These are phyloP conservation scores for Hemaris fuciformis DNA, from an alignment of 2,888 invertebrate species.

Conservation along the genomic window DNA sequence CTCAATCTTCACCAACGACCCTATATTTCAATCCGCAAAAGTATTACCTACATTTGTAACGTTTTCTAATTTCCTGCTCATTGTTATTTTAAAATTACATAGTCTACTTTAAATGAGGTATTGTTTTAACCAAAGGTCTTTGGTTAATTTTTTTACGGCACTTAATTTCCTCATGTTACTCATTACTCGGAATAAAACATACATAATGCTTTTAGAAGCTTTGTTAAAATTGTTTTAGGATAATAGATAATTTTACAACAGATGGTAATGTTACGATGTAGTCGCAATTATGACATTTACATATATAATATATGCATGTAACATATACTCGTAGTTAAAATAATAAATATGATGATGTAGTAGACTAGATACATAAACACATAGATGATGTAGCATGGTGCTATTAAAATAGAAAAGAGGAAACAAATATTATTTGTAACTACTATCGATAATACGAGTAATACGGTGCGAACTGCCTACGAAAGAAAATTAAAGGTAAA, in stretches of 20 bases:
- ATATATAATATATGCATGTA: too few relatives aligned
- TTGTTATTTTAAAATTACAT: constrained; percentile 13
- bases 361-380: too few relatives aligned
- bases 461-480: too few relatives aligned
- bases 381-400: not conserved
- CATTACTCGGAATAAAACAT: not conserved
- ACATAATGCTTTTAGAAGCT: not conserved
- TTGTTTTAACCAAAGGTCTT: constrained; percentile 1
- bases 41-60: constrained; percentile 2
- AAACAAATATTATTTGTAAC: too few relatives aligned
- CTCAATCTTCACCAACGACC: constrained; percentile 1
- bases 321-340: too few relatives aligned
- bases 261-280: too few relatives aligned
- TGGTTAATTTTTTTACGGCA: not conserved
- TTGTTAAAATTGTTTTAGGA: not conserved
- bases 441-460: too few relatives aligned
- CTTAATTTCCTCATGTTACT: not conserved
- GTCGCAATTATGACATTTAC: too few relatives aligned
- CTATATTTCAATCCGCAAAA: not conserved
- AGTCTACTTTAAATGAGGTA: constrained; percentile 3
- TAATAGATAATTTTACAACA: not conserved
- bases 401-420: not conserved
- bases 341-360: too few relatives aligned
- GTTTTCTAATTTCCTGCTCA: constrained; percentile 14
- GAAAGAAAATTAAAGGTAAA: too few relatives aligned